Percentiles rank a stretch among this genome's conserved stretches.
phyloP scores from a whole-genome alignment of 2,797 vertebrate species.

The Myiotriccus ornatus region DNA sequence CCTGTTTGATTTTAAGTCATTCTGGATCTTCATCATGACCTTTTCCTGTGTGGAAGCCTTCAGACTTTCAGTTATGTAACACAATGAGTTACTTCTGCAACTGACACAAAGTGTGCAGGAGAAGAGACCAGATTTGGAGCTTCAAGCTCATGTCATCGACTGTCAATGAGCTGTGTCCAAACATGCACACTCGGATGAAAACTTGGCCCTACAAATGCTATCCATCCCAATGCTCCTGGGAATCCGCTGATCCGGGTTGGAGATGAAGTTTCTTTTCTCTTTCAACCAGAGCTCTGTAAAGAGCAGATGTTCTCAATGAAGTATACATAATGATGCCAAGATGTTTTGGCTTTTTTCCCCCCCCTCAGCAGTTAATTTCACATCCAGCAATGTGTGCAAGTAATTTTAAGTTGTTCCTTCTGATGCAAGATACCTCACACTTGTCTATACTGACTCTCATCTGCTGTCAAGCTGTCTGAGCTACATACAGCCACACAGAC shows the following conservation, averaged over 20 bases:
- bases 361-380: not conserved
- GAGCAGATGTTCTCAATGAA: constrained; percentile 41
- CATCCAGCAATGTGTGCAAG: not conserved
- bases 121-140: fast-evolving
- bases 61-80: not conserved
- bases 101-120: not conserved
- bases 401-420: constrained; percentile 14
- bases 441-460: not conserved
- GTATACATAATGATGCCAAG: constrained; percentile 2
- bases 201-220: not conserved
- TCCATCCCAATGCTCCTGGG: not conserved
- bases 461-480: not conserved
- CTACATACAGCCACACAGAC: not conserved
- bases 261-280: constrained; percentile 14
- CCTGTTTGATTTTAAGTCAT: not conserved
- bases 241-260: not conserved
- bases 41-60: not conserved
- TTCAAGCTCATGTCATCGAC: not conserved
- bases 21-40: not conserved
- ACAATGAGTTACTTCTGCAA: not conserved
- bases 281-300: not conserved
- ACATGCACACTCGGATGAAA: not conserved
- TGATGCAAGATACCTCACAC: not conserved
- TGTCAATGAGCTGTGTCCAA: not conserved
- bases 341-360: not conserved